phyloP scores from a whole-genome alignment of 2,888 invertebrate species.

The Eupsilia transversa region DNA sequence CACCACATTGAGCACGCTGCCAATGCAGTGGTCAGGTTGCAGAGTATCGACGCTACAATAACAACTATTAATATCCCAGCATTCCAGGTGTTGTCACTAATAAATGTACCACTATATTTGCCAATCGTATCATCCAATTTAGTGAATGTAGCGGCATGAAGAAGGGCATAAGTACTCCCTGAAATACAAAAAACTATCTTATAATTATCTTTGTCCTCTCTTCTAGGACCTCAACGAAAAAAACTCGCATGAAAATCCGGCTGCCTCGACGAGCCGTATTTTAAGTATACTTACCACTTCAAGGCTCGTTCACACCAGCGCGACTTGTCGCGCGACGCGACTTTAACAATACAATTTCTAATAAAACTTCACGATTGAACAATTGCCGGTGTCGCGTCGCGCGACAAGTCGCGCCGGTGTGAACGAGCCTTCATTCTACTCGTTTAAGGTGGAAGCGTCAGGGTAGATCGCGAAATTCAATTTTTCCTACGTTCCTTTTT shows the following conservation, averaged over 20 bases:
- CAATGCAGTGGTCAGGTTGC: conserved; percentile 74
- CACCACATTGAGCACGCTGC: conserved; percentile 71
- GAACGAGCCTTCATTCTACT: too few relatives aligned
- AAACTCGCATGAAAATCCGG: neutral
- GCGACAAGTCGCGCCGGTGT: too few relatives aligned
- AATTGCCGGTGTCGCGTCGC: too few relatives aligned
- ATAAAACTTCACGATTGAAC: too few relatives aligned
- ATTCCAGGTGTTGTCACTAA: conserved; percentile 65
- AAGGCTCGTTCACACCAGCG: too few relatives aligned
- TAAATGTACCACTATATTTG: accelerated
- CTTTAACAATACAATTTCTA: too few relatives aligned
- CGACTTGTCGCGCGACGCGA: too few relatives aligned
- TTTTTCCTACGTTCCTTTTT: too few relatives aligned
- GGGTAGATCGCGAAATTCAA: too few relatives aligned
- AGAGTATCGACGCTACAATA: conserved; percentile 66
- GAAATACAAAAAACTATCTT: conserved; percentile 64
- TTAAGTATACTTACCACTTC: neutral
- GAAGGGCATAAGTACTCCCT: conserved; percentile 56
- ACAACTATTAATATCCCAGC: conserved; percentile 69
- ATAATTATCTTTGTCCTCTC: neutral
- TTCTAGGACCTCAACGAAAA: neutral
- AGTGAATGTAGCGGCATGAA: conserved; percentile 29
- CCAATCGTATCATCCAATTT: neutral
- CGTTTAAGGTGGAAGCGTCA: too few relatives aligned
- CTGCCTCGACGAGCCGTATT: neutral